A percentile compares a stretch with the other conserved stretches of the same genome.
Evolutionary conservation across 1,140 invertebrate species (phyloP).

Genomic region (Galleria mellonella): DNA sequence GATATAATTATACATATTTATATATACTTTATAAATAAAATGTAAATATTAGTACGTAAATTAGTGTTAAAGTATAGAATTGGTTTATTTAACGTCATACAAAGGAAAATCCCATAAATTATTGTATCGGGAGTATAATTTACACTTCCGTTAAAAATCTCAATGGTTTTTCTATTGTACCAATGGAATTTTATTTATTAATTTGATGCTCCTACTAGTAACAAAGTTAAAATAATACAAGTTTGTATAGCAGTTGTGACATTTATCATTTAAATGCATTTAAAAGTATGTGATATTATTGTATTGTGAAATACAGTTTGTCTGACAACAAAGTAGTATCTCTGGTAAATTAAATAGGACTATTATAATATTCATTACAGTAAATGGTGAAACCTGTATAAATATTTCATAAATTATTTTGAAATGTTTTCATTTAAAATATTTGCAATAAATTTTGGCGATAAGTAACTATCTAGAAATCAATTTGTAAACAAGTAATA

Average conservation of each 20-base stretch:
- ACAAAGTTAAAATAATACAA: constrained; percentile 25
- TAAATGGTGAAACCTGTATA: constrained; percentile 41
- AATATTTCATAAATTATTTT: constrained; percentile 14
- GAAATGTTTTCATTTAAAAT: neutral
- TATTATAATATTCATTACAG: constrained; percentile 35
- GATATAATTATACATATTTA: constrained; percentile 73
- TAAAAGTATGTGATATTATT: constrained; percentile 73
- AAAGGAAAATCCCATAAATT: constrained; percentile 72
- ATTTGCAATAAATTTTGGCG: neutral
- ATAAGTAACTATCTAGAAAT: neutral
- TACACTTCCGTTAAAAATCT: constrained; percentile 71
- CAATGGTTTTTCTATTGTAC: constrained; percentile 72
- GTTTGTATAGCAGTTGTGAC: constrained; percentile 40
- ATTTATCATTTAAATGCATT: constrained; percentile 65
- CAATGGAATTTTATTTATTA: constrained; percentile 69
- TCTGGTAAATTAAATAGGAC: constrained; percentile 40
- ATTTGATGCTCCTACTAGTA: constrained; percentile 41
- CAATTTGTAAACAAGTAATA: too few relatives aligned
- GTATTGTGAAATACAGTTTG: constrained; percentile 68
- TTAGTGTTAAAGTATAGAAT: constrained; percentile 73
- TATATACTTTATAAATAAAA: constrained; percentile 73
- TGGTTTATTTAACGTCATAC: constrained; percentile 71
- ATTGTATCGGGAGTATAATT: constrained; percentile 67
- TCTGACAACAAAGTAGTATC: constrained; percentile 69
- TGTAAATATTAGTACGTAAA: constrained; percentile 72